phyloP scores from a whole-genome alignment of 2,888 invertebrate genomes.

The Camptogramma bilineatum region DNA sequence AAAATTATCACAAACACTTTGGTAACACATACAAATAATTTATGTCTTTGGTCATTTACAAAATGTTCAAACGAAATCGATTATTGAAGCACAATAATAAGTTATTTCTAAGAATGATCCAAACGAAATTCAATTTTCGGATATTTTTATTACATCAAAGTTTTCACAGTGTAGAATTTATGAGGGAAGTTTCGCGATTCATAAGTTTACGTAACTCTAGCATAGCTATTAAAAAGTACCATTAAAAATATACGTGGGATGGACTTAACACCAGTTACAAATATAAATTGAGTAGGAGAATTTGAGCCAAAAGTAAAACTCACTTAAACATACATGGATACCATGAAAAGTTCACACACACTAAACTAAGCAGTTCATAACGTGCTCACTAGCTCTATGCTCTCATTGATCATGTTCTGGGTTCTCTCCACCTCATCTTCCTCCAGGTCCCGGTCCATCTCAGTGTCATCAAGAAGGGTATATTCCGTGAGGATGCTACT shows the following conservation, averaged over 20 bases:
- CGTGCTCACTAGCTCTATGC: slow-evolving; percentile 75
- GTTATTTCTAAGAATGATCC: not conserved
- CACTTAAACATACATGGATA: slow-evolving; percentile 10
- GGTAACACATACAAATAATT: slow-evolving; percentile 47
- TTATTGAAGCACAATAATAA: not conserved
- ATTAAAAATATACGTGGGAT: not conserved
- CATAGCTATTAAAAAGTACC: not conserved
- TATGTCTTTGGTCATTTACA: slow-evolving; percentile 11
- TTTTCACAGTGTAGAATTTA: not conserved
- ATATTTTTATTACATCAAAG: not conserved
- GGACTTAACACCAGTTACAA: not conserved
- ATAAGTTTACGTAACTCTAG: not conserved
- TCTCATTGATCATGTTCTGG: slow-evolving; percentile 79
- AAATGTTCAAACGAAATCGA: slow-evolving; percentile 3
- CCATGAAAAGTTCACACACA: slow-evolving; percentile 9
- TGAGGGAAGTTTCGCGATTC: not conserved
- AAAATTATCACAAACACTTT: slow-evolving; percentile 68
- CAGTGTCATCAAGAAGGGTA: slow-evolving; percentile 73
- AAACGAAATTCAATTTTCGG: not conserved
- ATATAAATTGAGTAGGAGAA: slow-evolving; percentile 1
- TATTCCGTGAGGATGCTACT: slow-evolving; percentile 79
- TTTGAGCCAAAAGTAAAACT: slow-evolving; percentile 6
- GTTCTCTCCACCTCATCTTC: slow-evolving; percentile 62
- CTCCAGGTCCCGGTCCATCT: slow-evolving; percentile 54
- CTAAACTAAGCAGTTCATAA: slow-evolving; percentile 60